These are phyloP conservation scores for Panurus biarmicus DNA, from an alignment of 2,113 vertebrate genomes.

Conservation along the genomic window DNA sequence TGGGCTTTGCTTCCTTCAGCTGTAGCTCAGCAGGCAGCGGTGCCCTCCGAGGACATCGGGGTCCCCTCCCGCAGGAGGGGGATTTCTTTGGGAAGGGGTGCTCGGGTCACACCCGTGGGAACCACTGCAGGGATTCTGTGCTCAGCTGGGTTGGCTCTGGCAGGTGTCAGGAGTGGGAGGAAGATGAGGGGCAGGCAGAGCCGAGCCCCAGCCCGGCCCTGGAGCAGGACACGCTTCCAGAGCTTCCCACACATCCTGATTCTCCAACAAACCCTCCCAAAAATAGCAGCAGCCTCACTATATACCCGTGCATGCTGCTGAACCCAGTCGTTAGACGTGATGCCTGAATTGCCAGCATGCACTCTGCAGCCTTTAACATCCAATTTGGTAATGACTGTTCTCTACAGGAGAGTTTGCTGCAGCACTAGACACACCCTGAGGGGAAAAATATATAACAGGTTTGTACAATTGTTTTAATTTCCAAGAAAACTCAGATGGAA, in stretches of 20 bases:
- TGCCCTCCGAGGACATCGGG: accelerated
- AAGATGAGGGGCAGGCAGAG: background rate
- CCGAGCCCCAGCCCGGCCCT: background rate
- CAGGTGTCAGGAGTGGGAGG: background rate
- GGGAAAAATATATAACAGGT: background rate
- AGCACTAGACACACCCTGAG: background rate
- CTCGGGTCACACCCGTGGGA: background rate
- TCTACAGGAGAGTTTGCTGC: background rate
- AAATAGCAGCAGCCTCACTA: slow-evolving; percentile 33
- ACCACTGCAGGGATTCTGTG: background rate
- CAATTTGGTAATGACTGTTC: background rate
- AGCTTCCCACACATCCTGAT: slow-evolving; percentile 10
- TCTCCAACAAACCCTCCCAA: slow-evolving; percentile 41
- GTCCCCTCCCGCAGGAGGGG: background rate
- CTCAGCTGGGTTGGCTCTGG: background rate
- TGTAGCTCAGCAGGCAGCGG: background rate
- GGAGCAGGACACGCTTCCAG: background rate
- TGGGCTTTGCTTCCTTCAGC: background rate
- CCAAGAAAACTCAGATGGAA: background rate
- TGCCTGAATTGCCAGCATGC: background rate
- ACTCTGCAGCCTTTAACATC: background rate
- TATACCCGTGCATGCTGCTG: slow-evolving; percentile 3
- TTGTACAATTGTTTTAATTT: background rate
- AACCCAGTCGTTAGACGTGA: background rate
- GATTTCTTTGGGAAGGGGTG: background rate